Conservation (phyloP, 2,113 vertebrate species). For the Fukomys damarensis region DNA sequence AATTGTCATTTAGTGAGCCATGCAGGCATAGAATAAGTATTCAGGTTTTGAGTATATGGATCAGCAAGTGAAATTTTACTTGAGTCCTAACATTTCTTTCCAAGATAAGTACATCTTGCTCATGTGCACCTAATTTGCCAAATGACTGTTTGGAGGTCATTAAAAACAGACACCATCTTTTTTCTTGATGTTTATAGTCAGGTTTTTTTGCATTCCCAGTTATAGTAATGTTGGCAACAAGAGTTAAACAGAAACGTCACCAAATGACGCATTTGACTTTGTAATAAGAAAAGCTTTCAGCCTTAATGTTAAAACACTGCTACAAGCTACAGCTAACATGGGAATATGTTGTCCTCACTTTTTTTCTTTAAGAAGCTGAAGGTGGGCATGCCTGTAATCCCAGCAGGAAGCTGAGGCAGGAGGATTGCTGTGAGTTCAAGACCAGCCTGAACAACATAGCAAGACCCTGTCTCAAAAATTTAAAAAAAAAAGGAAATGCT, state of each 20-base stretch:
- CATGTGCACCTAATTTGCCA: slow-evolving; percentile 21
- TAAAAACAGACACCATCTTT: slow-evolving; percentile 60
- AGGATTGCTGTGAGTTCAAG: neutral
- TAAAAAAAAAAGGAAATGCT: neutral
- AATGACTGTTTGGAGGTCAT: slow-evolving; percentile 61
- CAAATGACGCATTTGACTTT: slow-evolving; percentile 63
- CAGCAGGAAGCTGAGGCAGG: neutral
- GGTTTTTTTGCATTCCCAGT: slow-evolving; percentile 57
- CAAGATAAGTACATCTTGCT: slow-evolving; percentile 39
- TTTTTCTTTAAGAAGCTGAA: neutral
- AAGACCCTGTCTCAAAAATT: neutral
- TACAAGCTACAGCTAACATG: neutral
- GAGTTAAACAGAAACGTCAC: slow-evolving; percentile 41
- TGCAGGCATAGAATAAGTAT: slow-evolving; percentile 20
- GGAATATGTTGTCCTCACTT: neutral
- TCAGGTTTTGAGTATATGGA: neutral
- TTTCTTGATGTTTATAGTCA: slow-evolving; percentile 68
- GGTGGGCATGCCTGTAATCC: neutral
- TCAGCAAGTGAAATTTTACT: slow-evolving; percentile 34
- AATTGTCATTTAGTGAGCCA: neutral
- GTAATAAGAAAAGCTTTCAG: slow-evolving; percentile 50
- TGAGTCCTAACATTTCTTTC: slow-evolving; percentile 60
- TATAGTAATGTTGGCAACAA: slow-evolving; percentile 62
- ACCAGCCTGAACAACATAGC: neutral
- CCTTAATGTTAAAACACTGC: slow-evolving; percentile 53